These are phyloP conservation scores for Melangyna quadrimaculata DNA, from an alignment of 2,888 invertebrate species.

Conservation along the genomic window DNA sequence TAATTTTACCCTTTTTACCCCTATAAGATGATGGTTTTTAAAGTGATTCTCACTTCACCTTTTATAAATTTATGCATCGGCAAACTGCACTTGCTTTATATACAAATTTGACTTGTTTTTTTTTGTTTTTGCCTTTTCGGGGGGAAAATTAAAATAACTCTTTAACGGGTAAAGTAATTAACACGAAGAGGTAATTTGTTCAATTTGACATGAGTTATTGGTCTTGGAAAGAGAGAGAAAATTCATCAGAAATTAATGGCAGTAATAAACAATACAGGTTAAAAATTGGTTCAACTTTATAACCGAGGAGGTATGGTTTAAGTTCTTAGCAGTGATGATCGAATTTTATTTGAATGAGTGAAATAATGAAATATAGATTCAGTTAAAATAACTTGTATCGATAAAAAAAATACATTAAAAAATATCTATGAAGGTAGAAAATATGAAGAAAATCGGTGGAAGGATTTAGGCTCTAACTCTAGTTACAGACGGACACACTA, in stretches of 20 bases:
- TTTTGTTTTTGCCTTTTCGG: neutral
- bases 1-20: slow-evolving; percentile 32
- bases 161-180: slow-evolving; percentile 66
- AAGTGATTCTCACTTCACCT: slow-evolving; percentile 14
- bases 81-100: slow-evolving; percentile 4
- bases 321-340: neutral
- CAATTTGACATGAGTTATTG: slow-evolving; percentile 65
- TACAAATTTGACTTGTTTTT: too few species aligned
- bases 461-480: too few species aligned
- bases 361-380: too few species aligned
- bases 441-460: too few species aligned
- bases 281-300: neutral
- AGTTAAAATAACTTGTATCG: too few species aligned
- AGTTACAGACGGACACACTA: too few species aligned
- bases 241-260: slow-evolving; percentile 58
- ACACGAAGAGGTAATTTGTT: slow-evolving; percentile 68
- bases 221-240: neutral
- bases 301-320: neutral
- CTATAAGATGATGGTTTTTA: slow-evolving; percentile 18
- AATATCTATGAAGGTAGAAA: too few species aligned
- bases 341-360: too few species aligned
- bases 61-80: slow-evolving; percentile 15
- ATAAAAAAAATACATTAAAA: too few species aligned
- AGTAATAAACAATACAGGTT: slow-evolving; percentile 57
- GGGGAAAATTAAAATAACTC: slow-evolving; percentile 48